Evolutionary conservation across 2,888 invertebrate genomes (phyloP).

Genomic region (Minunthozetes semirufus): DNA sequence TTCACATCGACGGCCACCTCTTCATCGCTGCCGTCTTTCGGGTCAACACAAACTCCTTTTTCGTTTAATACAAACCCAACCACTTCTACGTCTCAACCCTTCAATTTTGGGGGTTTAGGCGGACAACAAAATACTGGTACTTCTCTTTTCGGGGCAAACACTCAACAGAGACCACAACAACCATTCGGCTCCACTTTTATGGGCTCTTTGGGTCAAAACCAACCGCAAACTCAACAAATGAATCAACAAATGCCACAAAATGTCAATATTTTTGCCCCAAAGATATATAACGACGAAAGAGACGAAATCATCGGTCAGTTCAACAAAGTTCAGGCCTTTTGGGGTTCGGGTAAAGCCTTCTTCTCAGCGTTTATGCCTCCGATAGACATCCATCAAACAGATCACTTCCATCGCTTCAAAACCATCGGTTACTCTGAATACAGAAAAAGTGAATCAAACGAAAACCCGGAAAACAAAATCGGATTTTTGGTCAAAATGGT

Average conservation of each 20-base stretch:
- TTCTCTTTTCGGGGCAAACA: background rate
- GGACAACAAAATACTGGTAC: background rate
- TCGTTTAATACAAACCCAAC: background rate
- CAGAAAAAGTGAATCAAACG: constrained; percentile 14
- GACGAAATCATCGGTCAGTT: constrained; percentile 84
- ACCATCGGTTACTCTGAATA: constrained; percentile 37
- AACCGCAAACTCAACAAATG: background rate
- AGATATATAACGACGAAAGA: constrained; percentile 84
- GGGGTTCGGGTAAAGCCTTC: constrained; percentile 73
- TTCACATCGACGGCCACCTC: constrained; percentile 9
- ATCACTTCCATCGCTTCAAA: constrained; percentile 63
- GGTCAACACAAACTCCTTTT: background rate
- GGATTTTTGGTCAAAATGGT: constrained; percentile 34
- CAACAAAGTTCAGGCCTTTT: constrained; percentile 85
- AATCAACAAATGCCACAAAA: background rate
- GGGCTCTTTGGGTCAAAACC: constrained; percentile 9
- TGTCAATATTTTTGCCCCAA: constrained; percentile 44
- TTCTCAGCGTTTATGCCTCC: constrained; percentile 66
- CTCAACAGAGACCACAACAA: constrained; percentile 1
- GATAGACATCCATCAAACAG: constrained; percentile 75
- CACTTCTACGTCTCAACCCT: background rate
- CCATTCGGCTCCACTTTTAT: background rate
- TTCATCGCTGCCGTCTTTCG: background rate
- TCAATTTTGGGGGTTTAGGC: constrained; percentile 6
- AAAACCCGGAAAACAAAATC: constrained; percentile 29